These are phyloP conservation scores for Eupithecia pulchellata DNA, from an alignment of 2,888 invertebrate species.

Conservation along the genomic window DNA sequence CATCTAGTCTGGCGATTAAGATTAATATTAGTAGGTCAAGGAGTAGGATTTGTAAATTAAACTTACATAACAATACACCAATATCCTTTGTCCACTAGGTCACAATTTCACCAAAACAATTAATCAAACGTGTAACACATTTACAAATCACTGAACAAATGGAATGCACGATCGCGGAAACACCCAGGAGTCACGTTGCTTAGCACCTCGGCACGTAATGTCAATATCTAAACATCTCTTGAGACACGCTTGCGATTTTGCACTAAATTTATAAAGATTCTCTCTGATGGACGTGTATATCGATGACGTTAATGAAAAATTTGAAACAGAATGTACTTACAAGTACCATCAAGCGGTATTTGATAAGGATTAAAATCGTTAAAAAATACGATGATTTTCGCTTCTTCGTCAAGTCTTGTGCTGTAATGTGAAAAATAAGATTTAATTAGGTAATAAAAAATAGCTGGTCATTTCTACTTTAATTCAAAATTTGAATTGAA, in stretches of 20 bases:
- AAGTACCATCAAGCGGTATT: too few relatives aligned
- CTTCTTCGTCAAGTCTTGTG: too few relatives aligned
- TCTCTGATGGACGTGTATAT: background rate
- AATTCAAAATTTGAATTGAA: too few relatives aligned
- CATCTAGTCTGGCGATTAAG: too few relatives aligned
- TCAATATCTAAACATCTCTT: background rate
- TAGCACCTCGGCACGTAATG: background rate
- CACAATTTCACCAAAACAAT: conserved; percentile 10
- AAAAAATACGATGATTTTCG: too few relatives aligned
- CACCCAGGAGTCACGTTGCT: conserved; percentile 33
- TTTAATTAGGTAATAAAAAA: too few relatives aligned
- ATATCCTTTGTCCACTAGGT: background rate
- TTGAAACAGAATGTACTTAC: too few relatives aligned
- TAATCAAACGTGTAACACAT: conserved; percentile 31
- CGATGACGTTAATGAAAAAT: background rate
- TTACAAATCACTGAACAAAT: conserved; percentile 12
- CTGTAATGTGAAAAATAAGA: too few relatives aligned
- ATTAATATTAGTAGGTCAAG: background rate
- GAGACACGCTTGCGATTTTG: background rate
- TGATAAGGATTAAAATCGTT: too few relatives aligned
- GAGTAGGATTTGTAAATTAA: background rate
- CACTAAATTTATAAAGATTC: background rate
- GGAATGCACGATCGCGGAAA: conserved; percentile 22
- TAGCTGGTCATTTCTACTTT: too few relatives aligned
- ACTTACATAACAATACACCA: conserved; percentile 2